Evolutionary conservation across 2,113 vertebrate genomes (phyloP), one percentile per base, ranked within the genome.

Genomic region (Hiodon tergisus): DNA sequence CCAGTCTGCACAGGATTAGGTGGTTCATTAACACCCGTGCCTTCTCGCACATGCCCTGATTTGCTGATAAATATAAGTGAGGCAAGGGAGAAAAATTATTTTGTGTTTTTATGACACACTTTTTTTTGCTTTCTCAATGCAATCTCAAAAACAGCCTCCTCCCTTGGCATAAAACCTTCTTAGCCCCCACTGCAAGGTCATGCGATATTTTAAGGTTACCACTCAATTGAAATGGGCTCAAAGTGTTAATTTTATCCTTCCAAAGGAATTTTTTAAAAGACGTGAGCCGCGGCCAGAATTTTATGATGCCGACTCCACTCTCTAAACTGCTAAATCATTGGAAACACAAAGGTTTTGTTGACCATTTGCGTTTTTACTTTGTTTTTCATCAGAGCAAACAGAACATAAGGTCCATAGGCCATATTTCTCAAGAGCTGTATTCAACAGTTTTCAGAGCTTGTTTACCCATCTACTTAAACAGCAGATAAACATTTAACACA

Each of bases 1-100:
- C 82, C 84, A 78, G 78, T 78, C 67, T 85, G 76, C 17, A 47
- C 76, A 59, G 77, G 76, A 71, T 78, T 76, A 75, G 76, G 77
- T 84, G 50, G 83, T 82, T 82, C 4, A 51, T 53, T 4, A 54
- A 53, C 80, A 76, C 72, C 9, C 77, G 77, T 81, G 81, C 83
- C 87, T 87, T 85, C 86, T 79, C 81, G 78, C 84, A 78, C 80
- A 68, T 80, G 82, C 81, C 85, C 80, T 76, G 83, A 75, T 48
- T 48, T 46, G 75, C 80, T 80, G 72, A 82, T 84, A 81, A 84
- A 87, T 85, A 88, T 83, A 86, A 75, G 81, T 7, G 69, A 74
- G 78, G 69, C 74, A 77, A 50, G 67, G 67, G 51, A 57, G 14
- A 13, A 13, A 57, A 67, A 73, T 76, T 69, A 75, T 76, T 76